phyloP scores from a whole-genome alignment of 2,888 invertebrate genomes.

The Caenorhabditis plicata region DNA sequence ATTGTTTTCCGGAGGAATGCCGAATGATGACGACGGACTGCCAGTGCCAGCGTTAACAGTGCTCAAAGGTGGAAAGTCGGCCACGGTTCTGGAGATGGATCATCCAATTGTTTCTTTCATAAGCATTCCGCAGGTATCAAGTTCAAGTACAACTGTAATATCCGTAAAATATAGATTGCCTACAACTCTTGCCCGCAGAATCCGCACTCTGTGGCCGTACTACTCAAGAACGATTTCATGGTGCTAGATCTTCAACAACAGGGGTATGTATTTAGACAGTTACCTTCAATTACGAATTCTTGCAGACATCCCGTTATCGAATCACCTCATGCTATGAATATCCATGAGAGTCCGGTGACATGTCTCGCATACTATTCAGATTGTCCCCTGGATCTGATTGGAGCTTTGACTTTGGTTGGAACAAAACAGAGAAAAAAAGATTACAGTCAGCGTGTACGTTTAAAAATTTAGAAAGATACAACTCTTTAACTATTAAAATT shows the following conservation, averaged over 20 bases:
- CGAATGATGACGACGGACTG: slow-evolving; percentile 62
- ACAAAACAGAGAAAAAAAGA: slow-evolving; percentile 72
- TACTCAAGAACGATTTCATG: slow-evolving; percentile 95
- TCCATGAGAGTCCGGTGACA: slow-evolving; percentile 97
- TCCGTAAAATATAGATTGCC: slow-evolving; percentile 13
- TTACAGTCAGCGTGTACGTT: slow-evolving; percentile 65
- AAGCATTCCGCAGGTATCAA: slow-evolving; percentile 71
- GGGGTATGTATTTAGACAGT: slow-evolving; percentile 70
- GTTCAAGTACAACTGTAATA: neutral
- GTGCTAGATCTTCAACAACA: slow-evolving; percentile 91
- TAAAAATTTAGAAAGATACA: too few relatives aligned
- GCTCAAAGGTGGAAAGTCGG: slow-evolving; percentile 54
- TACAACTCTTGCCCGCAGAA: slow-evolving; percentile 78
- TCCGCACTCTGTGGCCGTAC: slow-evolving; percentile 94
- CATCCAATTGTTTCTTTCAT: slow-evolving; percentile 96
- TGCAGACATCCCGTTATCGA: slow-evolving; percentile 89
- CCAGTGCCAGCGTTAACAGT: slow-evolving; percentile 68
- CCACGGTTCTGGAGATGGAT: slow-evolving; percentile 93
- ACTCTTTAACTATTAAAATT: too few relatives aligned
- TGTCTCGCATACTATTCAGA: slow-evolving; percentile 95
- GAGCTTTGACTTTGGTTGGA: slow-evolving; percentile 93
- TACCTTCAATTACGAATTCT: neutral
- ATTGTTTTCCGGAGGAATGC: slow-evolving; percentile 63
- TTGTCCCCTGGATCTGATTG: slow-evolving; percentile 95
- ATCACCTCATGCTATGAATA: slow-evolving; percentile 98